Evolutionary conservation across 2,113 vertebrate genomes (phyloP), one percentile per base, ranked within the genome.

Genomic region (Grus americana): DNA sequence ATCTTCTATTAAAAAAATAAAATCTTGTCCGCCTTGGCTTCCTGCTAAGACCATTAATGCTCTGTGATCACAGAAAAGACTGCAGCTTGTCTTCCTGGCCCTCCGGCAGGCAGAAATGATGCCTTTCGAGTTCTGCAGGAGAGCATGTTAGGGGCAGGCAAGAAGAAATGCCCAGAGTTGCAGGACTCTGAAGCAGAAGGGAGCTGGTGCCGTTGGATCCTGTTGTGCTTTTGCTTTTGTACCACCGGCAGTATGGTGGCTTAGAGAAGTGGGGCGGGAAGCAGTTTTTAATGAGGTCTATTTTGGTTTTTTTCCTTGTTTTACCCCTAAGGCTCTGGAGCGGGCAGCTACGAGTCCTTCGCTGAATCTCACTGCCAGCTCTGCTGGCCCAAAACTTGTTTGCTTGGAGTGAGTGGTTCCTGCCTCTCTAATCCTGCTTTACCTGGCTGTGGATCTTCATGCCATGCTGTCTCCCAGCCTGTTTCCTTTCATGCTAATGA

Each of bases 161-260:
- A 46, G 40, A 46, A 14, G 57, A 14, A 21, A 44, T 5, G 11
- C 54, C 1, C 5, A 5, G 40, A 9, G 70, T 1, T 21, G 57
- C 44, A 29, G 76, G 65, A 26, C 71, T 24, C 42, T 5, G 55
- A 42, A 57, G 78, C 34, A 46, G 57, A 34, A 58, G 29, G 55
- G 50, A 78, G 24, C 30, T 26, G 1, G 47, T 32, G 61, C n/a
- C 0, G 3, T 38, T 2, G 1, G 36, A 11, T 34, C 1, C 42
- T 16, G 36, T 6, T 65, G 32, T 65, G 71, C 50, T 52, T 50
- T 52, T 44, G n/a, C 63, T 70, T 50, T 58, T 58, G 50, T 26
- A 18, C 36, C 19, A 16, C 82, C 1, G 2, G 36, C 54, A 40
- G 13, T 5, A 5, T 2, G 7, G n/a, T 71, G 84, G 57, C 63